phyloP scores from a whole-genome alignment of 1,140 invertebrate species.

The Tribolium madens region DNA sequence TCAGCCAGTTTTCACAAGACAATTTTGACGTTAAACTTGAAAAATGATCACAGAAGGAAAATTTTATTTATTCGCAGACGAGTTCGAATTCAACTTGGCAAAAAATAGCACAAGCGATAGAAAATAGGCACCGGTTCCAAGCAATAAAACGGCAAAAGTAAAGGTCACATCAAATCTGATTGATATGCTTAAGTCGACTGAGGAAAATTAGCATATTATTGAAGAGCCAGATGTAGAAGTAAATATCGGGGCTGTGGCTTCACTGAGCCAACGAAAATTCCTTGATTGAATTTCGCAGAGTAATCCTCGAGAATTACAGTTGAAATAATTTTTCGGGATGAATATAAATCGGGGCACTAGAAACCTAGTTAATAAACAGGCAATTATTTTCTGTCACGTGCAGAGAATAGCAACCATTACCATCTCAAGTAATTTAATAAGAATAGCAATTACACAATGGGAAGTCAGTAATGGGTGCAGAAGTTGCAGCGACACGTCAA shows the following conservation, averaged over 20 bases:
- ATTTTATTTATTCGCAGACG: conserved; percentile 45
- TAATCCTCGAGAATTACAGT: background rate
- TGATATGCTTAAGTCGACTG: conserved; percentile 39
- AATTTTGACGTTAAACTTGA: conserved; percentile 53
- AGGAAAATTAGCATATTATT: conserved; percentile 47
- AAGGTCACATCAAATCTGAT: conserved; percentile 17
- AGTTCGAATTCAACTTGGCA: conserved; percentile 14
- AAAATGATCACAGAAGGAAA: conserved; percentile 45
- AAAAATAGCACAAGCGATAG: conserved; percentile 10
- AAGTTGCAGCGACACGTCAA: conserved; percentile 50
- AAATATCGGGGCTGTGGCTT: conserved; percentile 22
- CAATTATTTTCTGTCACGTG: conserved; percentile 46
- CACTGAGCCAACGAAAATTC: conserved; percentile 16
- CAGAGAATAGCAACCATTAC: conserved; percentile 45
- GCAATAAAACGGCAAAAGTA: background rate
- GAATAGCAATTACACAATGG: conserved; percentile 48
- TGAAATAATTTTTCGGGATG: background rate
- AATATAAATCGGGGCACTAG: background rate
- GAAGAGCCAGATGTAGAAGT: conserved; percentile 40
- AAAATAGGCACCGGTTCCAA: too few relatives aligned
- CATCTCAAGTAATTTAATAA: conserved; percentile 46
- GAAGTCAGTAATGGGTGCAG: conserved; percentile 45
- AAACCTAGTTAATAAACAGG: conserved; percentile 30
- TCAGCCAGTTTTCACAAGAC: conserved; percentile 54
- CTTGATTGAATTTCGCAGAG: conserved; percentile 33